Percentiles rank a stretch among this genome's conserved stretches.
Evolutionary conservation across 2,888 invertebrate genomes (phyloP).

Genomic region (Eugnorisma glareosa): DNA sequence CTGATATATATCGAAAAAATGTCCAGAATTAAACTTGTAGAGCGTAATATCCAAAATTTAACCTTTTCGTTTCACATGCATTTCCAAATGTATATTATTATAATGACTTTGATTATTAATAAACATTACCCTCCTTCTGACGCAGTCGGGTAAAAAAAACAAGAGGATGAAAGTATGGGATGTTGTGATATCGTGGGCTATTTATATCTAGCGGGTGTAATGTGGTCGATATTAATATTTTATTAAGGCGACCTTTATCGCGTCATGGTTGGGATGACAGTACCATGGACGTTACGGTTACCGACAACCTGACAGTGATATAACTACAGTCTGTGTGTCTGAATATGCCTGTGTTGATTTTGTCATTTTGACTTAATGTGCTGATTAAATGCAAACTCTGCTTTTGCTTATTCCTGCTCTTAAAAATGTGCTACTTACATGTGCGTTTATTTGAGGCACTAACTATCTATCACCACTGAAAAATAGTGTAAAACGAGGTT

Average conservation of each 20-base stretch:
- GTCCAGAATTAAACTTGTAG: too few relatives aligned
- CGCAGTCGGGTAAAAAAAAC: conserved; percentile 12
- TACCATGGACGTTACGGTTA: conserved; percentile 43
- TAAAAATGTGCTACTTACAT: not conserved
- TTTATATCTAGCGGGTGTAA: conserved; percentile 27
- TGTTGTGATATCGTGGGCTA: conserved; percentile 21
- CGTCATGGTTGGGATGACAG: conserved; percentile 34
- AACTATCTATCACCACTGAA: not conserved
- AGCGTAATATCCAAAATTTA: too few relatives aligned
- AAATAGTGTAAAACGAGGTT: not conserved
- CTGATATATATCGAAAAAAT: too few relatives aligned
- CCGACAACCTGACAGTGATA: not conserved
- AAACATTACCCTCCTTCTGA: too few relatives aligned
- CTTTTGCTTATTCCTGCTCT: not conserved
- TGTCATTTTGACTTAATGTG: not conserved
- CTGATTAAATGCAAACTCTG: not conserved
- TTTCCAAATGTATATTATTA: too few relatives aligned
- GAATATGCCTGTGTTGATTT: not conserved
- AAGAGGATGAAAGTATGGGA: conserved; percentile 1
- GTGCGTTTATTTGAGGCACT: not conserved
- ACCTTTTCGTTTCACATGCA: too few relatives aligned
- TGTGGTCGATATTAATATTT: conserved; percentile 55
- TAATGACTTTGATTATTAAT: too few relatives aligned
- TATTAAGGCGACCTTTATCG: conserved; percentile 53
- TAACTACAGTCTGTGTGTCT: conserved; percentile 4